Conservation (phyloP, 2,797 vertebrate species). For the Oryzias dopingdopingensis region DNA sequence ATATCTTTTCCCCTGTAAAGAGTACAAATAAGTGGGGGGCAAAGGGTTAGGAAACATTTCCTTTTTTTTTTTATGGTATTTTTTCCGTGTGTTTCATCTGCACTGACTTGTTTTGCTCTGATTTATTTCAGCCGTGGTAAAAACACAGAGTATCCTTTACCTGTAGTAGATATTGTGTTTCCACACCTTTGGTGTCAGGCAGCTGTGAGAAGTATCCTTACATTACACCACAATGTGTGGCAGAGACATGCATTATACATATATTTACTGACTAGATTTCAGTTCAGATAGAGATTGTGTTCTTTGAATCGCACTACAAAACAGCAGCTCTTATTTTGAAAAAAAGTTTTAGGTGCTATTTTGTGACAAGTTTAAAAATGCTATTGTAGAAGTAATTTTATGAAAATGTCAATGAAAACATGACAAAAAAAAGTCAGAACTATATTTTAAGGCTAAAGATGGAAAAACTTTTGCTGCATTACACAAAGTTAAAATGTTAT, state of each 20-base stretch:
- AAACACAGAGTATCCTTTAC: conserved; percentile 8
- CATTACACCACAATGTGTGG: conserved; percentile 20
- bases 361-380: too few relatives aligned
- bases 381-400: too few relatives aligned
- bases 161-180: background rate
- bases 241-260: conserved; percentile 55
- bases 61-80: background rate
- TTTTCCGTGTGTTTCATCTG: background rate
- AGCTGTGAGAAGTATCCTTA: conserved; percentile 26
- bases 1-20: too few relatives aligned
- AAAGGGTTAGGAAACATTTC: too few relatives aligned
- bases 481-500: too few relatives aligned
- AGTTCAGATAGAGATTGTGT: conserved; percentile 12
- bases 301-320: background rate
- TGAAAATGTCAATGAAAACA: too few relatives aligned
- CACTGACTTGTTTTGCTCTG: too few relatives aligned
- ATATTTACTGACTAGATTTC: conserved; percentile 38
- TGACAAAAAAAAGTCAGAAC: too few relatives aligned
- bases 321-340: background rate
- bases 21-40: too few relatives aligned
- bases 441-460: too few relatives aligned
- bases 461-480: too few relatives aligned
- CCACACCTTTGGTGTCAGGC: conserved; percentile 28
- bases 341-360: too few relatives aligned
- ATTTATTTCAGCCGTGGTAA: conserved; percentile 9